These are phyloP conservation scores for Trinectes maculatus DNA, from an alignment of 2,113 vertebrate species.

Conservation along the genomic window DNA sequence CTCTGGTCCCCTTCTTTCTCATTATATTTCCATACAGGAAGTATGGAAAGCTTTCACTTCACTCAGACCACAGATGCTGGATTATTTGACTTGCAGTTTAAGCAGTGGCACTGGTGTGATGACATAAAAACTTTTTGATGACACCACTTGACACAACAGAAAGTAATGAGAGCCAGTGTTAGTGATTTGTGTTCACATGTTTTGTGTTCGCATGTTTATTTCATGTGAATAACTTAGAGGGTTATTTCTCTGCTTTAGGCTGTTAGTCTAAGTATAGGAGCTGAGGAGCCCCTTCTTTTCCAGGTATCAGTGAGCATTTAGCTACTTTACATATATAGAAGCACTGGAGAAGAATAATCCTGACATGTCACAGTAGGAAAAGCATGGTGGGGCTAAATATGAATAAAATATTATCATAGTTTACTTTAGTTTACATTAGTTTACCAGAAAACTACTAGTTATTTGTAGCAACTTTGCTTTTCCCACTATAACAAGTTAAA, in stretches of 20 bases:
- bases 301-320: neutral
- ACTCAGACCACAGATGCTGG: neutral
- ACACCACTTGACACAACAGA: neutral
- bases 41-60: neutral
- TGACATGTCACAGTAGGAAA: neutral
- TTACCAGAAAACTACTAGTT: no score
- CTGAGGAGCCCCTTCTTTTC: no score
- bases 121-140: neutral
- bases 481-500: neutral
- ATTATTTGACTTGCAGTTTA: neutral
- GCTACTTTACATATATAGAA: neutral
- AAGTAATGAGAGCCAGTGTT: neutral
- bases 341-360: neutral
- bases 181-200: neutral
- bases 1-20: neutral
- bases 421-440: no score
- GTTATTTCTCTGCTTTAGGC: neutral
- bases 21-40: neutral
- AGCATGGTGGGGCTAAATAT: no score
- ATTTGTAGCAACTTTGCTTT: no score
- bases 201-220: constrained; percentile 2
- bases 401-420: no score
- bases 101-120: neutral
- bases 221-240: neutral
- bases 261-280: neutral